Conservation (phyloP, 2,888 invertebrate species). For the Drosophila ezoana region DNA sequence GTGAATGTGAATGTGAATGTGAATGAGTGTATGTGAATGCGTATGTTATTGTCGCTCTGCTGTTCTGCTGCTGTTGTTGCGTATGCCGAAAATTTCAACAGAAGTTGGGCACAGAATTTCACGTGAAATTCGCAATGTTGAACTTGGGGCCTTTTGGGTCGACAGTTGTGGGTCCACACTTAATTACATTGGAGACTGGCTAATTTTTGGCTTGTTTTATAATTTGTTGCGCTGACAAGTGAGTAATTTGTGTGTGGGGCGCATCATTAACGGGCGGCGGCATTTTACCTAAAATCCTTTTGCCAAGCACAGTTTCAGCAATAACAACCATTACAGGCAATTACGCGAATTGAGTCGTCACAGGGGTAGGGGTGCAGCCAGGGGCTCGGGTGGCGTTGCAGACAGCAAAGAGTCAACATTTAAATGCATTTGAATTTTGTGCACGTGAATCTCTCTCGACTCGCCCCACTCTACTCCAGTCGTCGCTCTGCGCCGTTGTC, state of each 20-base stretch:
- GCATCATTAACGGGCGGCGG: constrained; percentile 50
- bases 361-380: not conserved
- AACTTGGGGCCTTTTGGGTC: constrained; percentile 27
- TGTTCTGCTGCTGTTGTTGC: constrained; percentile 36
- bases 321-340: constrained; percentile 73
- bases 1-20: constrained; percentile 52
- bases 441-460: constrained; percentile 23
- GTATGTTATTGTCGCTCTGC: constrained; percentile 36
- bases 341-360: constrained; percentile 78
- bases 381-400: not conserved
- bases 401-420: constrained; percentile 37
- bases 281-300: constrained; percentile 59
- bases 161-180: constrained; percentile 33
- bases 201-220: constrained; percentile 54
- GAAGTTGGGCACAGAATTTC: constrained; percentile 73
- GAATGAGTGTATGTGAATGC: constrained; percentile 42
- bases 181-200: constrained; percentile 57
- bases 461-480: not conserved
- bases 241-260: constrained; percentile 48
- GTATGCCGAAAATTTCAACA: constrained; percentile 79
- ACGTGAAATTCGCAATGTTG: constrained; percentile 55
- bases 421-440: constrained; percentile 66
- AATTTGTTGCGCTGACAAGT: constrained; percentile 63
- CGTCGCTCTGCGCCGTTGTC: constrained; percentile 66
- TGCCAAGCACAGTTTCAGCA: constrained; percentile 29